Conservation (phyloP, 1,140 invertebrate species). For the Atta cephalotes region DNA sequence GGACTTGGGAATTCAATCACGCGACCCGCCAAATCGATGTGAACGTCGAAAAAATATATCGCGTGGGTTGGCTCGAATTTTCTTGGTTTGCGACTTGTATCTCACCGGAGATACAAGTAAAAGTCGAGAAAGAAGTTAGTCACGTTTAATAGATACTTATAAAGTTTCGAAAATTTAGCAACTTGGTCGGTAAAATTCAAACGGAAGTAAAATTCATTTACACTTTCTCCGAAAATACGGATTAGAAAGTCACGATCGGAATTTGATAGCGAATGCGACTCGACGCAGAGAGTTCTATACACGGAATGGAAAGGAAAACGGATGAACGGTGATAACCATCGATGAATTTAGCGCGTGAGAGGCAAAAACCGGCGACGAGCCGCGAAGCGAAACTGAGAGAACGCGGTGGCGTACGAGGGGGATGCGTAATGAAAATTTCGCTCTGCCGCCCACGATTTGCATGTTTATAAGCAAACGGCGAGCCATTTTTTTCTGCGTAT, state of each 20-base stretch:
- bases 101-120: neutral
- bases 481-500: slow-evolving; percentile 62
- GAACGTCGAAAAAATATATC: slow-evolving; percentile 43
- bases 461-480: slow-evolving; percentile 79
- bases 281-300: slow-evolving; percentile 31
- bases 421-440: slow-evolving; percentile 70
- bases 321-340: slow-evolving; percentile 67
- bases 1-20: slow-evolving; percentile 73
- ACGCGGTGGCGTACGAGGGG: slow-evolving; percentile 43
- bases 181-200: neutral
- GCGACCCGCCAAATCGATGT: slow-evolving; percentile 39
- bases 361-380: slow-evolving; percentile 62
- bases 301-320: slow-evolving; percentile 58
- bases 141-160: neutral
- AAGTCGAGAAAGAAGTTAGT: neutral
- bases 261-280: slow-evolving; percentile 55
- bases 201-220: slow-evolving; percentile 19
- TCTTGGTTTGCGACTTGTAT: neutral
- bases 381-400: slow-evolving; percentile 52
- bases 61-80: neutral
- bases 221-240: slow-evolving; percentile 8
- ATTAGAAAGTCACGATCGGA: slow-evolving; percentile 41
- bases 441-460: slow-evolving; percentile 76
- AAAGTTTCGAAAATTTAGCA: neutral
- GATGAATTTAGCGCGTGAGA: slow-evolving; percentile 66